Percentiles rank a stretch among this genome's conserved stretches.
These are phyloP conservation scores for Tyria jacobaeae DNA, from an alignment of 2,888 invertebrate genomes.

Conservation along the genomic window DNA sequence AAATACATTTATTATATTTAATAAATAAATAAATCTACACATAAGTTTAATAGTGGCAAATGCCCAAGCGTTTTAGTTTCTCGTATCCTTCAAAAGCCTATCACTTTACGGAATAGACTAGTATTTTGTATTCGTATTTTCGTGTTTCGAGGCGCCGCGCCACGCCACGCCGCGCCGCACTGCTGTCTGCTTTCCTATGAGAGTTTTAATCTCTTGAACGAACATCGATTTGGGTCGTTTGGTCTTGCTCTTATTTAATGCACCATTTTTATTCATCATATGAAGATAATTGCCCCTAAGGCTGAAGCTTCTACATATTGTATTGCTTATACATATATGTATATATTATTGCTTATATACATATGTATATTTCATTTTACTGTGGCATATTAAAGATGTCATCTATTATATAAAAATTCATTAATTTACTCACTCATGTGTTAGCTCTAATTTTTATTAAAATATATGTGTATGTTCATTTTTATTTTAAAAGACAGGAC, in stretches of 20 bases:
- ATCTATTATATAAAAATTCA: too few species aligned
- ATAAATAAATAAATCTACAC: not conserved
- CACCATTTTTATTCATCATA: slow-evolving; percentile 12
- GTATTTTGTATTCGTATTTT: slow-evolving; percentile 53
- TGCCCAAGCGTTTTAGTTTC: slow-evolving; percentile 60
- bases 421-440: too few species aligned
- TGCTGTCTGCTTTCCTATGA: slow-evolving; percentile 58
- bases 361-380: too few species aligned
- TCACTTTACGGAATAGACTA: slow-evolving; percentile 60
- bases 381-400: too few species aligned
- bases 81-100: slow-evolving; percentile 35
- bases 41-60: not conserved
- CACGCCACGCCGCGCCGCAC: too few species aligned
- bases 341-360: too few species aligned
- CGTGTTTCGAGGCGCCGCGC: slow-evolving; percentile 69
- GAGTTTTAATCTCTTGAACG: slow-evolving; percentile 55
- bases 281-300: not conserved
- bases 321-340: not conserved
- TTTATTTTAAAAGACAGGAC: not conserved
- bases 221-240: slow-evolving; percentile 44
- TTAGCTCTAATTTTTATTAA: too few species aligned
- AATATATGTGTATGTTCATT: too few species aligned
- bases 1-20: not conserved
- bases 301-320: not conserved
- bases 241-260: slow-evolving; percentile 34